Base-by-base conservation (phyloP, 2,888 invertebrate genomes). In the Lasius platythorax region DNA sequence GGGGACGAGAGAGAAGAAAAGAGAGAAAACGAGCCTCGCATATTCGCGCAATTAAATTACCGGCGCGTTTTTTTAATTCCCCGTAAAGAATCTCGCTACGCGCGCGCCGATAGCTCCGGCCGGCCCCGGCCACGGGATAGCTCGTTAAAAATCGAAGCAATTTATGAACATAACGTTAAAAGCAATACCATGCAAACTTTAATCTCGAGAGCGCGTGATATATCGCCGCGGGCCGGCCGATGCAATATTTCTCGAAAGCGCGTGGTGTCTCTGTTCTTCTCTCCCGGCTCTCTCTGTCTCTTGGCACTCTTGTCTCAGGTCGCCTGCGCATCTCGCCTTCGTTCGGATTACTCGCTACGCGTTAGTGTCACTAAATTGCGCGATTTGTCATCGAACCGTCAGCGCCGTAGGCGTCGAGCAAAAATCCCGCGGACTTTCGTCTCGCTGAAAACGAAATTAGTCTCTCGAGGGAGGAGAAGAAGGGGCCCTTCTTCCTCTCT, bases 101-200 rank as follows among this genome's bases (percentile, higher is more conserved):
- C 61, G 28, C 56, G 73, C 84, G 76, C 83, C 79, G 86, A 88
- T 63, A 75, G 56, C 66, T 18, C 23, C 37, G 66, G 23, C 74
- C 66, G 76, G 78, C 46, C 73, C 72, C 75, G 87, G 83, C 83
- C 70, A 50, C 79, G 81, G 81, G 53, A 37, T 37, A 37, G 78
- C 87, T 74, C 75, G 87, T 88, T 89, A 87, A 82, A 82, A 88
- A 87, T 89, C 87, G 82, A 79, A 84, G 84, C 87, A 82, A 84
- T 78, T 86, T 84, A 83, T 79, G 79, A 79, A 73, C 79, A 79
- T 79, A 79, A 79, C 79, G 79, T 79, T 79, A 79, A 79, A 79
- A 79, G 79, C 79, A 79, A 79, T 79, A 79, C 79, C 79, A 79
- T 79, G 79, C 79, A 79, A 79, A 79, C 79, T 79, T 79, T 79